phyloP scores from a whole-genome alignment of 2,888 invertebrate species.

The Agonum fuliginosum region DNA sequence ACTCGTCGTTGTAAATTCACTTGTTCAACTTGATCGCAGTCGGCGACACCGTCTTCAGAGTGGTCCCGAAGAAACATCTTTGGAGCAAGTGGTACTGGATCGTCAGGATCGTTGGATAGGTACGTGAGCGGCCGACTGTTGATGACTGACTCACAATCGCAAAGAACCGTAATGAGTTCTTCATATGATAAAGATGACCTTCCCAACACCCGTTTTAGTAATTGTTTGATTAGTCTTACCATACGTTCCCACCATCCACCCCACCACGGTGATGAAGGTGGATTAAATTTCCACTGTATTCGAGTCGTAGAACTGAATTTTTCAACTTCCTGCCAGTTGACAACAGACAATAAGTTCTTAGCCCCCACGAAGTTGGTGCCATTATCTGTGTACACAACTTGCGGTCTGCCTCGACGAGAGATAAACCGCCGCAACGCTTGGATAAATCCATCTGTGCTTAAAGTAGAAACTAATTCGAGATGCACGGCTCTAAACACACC shows the following conservation, averaged over 20 bases:
- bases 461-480: constrained; percentile 63
- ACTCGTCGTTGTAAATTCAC: constrained; percentile 58
- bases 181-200: constrained; percentile 65
- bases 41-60: constrained; percentile 61
- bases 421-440: constrained; percentile 64
- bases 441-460: constrained; percentile 66
- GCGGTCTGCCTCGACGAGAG: constrained; percentile 63
- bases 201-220: too few relatives aligned
- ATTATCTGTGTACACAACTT: constrained; percentile 69
- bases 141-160: constrained; percentile 66
- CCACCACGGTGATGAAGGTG: constrained; percentile 69
- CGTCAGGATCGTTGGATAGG: constrained; percentile 62
- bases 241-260: constrained; percentile 70
- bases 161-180: constrained; percentile 65
- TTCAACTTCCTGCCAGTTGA: constrained; percentile 63
- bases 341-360: constrained; percentile 61
- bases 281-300: constrained; percentile 67
- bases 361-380: constrained; percentile 69
- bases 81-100: constrained; percentile 64
- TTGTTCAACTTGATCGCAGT: constrained; percentile 62
- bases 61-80: constrained; percentile 65
- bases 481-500: too few relatives aligned
- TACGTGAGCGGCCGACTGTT: constrained; percentile 68
- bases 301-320: constrained; percentile 43
- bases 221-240: constrained; percentile 67